Evolutionary conservation across 2,113 vertebrate species (phyloP).

Genomic region (Cettia cetti): DNA sequence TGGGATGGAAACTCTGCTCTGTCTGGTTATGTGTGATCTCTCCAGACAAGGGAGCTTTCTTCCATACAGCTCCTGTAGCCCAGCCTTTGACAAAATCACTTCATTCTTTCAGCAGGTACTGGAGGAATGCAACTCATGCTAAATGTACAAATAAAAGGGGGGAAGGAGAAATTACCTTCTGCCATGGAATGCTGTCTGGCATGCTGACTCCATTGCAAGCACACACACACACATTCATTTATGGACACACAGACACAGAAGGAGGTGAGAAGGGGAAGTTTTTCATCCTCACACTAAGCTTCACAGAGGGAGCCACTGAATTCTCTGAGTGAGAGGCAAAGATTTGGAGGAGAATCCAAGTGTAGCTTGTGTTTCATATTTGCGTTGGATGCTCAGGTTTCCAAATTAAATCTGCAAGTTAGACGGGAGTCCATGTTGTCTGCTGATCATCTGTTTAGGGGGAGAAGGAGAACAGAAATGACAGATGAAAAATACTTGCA

Average conservation of each 20-base stretch:
- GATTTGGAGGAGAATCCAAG: background rate
- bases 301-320: background rate
- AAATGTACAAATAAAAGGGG: conserved; percentile 7
- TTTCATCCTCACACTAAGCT: conserved; percentile 4
- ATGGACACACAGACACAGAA: conserved; percentile 1
- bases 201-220: background rate
- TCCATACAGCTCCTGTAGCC: background rate
- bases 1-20: background rate
- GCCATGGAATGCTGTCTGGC: conserved; percentile 35
- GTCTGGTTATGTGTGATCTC: background rate
- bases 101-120: conserved; percentile 11
- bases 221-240: background rate
- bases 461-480: background rate
- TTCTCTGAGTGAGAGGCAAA: background rate
- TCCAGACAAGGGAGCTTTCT: background rate
- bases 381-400: background rate
- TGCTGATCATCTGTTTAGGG: conserved; percentile 28
- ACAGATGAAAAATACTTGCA: conserved; percentile 34
- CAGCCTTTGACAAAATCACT: background rate
- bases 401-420: conserved; percentile 17
- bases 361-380: conserved; percentile 10
- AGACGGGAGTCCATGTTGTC: conserved; percentile 9
- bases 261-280: background rate
- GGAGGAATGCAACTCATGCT: background rate
- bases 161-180: conserved; percentile 3